These are phyloP conservation scores for Entomobrya proxima DNA, from an alignment of 2,888 invertebrate species.

Conservation along the genomic window DNA sequence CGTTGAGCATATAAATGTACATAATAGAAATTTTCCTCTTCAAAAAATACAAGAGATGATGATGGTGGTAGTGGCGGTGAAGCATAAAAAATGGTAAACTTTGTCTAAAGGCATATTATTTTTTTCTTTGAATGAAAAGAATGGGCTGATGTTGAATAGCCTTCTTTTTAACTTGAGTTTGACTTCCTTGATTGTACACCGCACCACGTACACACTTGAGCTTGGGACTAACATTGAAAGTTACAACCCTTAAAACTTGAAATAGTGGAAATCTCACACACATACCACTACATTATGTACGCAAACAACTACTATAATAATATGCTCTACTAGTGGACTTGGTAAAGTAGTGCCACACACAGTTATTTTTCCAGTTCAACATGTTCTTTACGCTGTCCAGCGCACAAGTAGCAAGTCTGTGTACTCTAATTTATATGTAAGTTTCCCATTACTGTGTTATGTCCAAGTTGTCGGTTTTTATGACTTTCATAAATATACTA, in stretches of 20 bases:
- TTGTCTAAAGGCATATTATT: not conserved
- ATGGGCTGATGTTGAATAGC: not conserved
- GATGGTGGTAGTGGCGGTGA: not conserved
- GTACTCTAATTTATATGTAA: slow-evolving; percentile 1
- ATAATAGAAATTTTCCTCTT: not conserved
- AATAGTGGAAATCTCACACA: slow-evolving; percentile 4
- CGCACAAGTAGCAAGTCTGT: not conserved
- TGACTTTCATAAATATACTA: slow-evolving; percentile 37
- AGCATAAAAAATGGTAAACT: not conserved
- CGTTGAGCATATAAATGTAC: not conserved
- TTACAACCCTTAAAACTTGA: not conserved
- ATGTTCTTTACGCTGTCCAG: slow-evolving; percentile 13
- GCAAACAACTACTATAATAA: no score
- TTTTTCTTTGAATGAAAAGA: not conserved
- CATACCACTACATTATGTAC: no score
- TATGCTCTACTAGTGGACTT: not conserved
- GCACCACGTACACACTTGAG: not conserved
- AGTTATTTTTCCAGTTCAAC: not conserved
- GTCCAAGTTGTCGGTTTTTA: slow-evolving; percentile 28
- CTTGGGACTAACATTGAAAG: not conserved
- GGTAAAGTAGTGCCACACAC: no score
- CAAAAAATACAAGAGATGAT: not conserved
- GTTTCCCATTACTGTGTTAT: slow-evolving; percentile 15
- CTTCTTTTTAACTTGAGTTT: not conserved
- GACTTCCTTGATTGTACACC: slow-evolving; percentile 16